Conservation (phyloP, 1,140 invertebrate species). For the Probaryconus sp. region DNA sequence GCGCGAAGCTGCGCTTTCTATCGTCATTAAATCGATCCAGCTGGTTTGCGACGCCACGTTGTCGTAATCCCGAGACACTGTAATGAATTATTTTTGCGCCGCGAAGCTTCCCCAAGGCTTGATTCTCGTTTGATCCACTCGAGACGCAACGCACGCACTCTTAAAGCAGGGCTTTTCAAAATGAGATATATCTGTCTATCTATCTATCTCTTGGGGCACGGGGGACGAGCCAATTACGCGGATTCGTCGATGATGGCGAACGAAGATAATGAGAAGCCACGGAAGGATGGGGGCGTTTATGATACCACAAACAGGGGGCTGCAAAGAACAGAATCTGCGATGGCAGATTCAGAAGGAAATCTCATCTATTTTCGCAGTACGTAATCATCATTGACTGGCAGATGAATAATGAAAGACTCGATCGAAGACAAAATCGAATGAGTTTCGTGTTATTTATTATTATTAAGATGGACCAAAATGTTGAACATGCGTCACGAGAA, state of each 20-base stretch:
- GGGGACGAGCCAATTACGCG: slow-evolving; percentile 60
- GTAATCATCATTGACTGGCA: too few species aligned
- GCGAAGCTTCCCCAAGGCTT: slow-evolving; percentile 36
- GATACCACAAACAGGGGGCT: slow-evolving; percentile 45
- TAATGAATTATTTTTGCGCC: slow-evolving; percentile 62
- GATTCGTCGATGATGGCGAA: slow-evolving; percentile 59
- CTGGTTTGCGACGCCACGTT: slow-evolving; percentile 52
- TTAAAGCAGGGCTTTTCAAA: slow-evolving; percentile 47
- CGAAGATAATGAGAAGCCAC: slow-evolving; percentile 63
- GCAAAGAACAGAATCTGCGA: too few species aligned
- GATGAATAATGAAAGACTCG: too few species aligned
- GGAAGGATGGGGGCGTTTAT: slow-evolving; percentile 35
- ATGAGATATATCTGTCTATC: slow-evolving; percentile 50
- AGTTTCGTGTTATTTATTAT: too few species aligned
- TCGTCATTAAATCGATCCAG: slow-evolving; percentile 55
- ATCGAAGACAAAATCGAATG: too few species aligned
- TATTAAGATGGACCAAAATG: too few species aligned
- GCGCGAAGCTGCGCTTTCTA: slow-evolving; percentile 33
- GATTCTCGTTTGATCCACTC: slow-evolving; percentile 50
- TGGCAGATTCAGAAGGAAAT: slow-evolving; percentile 18
- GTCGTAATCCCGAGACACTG: slow-evolving; percentile 50
- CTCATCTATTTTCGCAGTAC: too few species aligned
- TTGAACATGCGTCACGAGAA: too few species aligned
- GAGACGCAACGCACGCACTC: slow-evolving; percentile 39
- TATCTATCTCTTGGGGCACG: slow-evolving; percentile 45